Conservation (phyloP, 2,888 invertebrate species). For the Odontothrips loti region DNA sequence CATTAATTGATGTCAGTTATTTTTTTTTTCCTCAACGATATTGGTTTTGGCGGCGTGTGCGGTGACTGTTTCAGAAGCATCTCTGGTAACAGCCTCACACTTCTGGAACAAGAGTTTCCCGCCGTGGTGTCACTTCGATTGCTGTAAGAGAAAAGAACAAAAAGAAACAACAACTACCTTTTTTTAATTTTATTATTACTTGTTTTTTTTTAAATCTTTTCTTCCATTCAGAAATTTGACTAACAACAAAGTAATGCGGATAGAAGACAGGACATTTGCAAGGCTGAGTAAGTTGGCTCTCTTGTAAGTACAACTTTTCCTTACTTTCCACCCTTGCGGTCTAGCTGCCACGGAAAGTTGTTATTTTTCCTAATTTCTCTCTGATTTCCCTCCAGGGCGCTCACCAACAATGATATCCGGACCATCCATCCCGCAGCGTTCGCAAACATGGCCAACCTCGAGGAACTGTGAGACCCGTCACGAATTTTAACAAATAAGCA, state of each 20-base stretch:
- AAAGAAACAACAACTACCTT: too few species aligned
- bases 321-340: neutral
- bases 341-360: too few species aligned
- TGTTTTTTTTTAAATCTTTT: constrained; percentile 20
- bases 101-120: constrained; percentile 9
- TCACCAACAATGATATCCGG: constrained; percentile 47
- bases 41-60: too few species aligned
- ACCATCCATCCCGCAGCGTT: constrained; percentile 50
- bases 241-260: constrained; percentile 37
- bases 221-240: constrained; percentile 30
- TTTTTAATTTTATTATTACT: too few species aligned
- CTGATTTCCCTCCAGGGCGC: constrained; percentile 50
- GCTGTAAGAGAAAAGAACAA: neutral
- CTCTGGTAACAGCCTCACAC: neutral
- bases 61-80: neutral
- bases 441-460: constrained; percentile 46
- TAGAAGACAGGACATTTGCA: constrained; percentile 34
- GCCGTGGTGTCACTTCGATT: neutral
- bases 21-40: too few species aligned
- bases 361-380: constrained; percentile 35
- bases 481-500: too few species aligned
- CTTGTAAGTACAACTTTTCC: constrained; percentile 34
- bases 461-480: constrained; percentile 51
- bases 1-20: too few species aligned
- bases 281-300: constrained; percentile 33